phyloP scores from a whole-genome alignment of 2,797 vertebrate genomes.

The Molossus molossus region DNA sequence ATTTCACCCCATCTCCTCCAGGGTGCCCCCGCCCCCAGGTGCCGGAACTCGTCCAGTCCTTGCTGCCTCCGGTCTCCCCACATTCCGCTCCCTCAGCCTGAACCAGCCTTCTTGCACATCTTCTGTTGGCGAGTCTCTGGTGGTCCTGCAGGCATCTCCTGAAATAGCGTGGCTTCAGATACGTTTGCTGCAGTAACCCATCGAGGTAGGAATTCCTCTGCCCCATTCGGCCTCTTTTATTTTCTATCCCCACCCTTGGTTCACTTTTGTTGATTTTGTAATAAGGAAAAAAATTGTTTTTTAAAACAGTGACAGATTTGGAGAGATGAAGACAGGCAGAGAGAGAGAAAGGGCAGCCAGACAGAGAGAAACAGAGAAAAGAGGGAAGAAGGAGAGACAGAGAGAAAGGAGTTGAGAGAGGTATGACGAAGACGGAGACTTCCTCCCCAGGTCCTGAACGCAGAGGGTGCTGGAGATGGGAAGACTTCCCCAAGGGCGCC shows the following conservation, averaged over 20 bases:
- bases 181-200: not conserved
- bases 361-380: not conserved
- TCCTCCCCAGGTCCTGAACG: fast-evolving
- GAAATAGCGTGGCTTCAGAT: not conserved
- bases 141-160: not conserved
- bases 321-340: too few relatives aligned
- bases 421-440: not conserved
- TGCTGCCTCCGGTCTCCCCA: not conserved
- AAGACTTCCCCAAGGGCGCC: fast-evolving
- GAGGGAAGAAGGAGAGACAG: not conserved
- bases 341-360: not conserved
- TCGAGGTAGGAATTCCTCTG: not conserved
- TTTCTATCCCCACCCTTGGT: not conserved
- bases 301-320: not conserved
- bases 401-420: not conserved
- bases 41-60: not conserved
- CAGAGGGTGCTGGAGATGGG: too few relatives aligned
- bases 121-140: too few relatives aligned
- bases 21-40: not conserved
- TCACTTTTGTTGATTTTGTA: not conserved
- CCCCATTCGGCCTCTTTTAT: not conserved
- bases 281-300: not conserved
- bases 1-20: not conserved
- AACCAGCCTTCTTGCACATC: not conserved
- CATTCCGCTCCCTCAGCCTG: not conserved